These are phyloP conservation scores for Sinosuthora webbiana DNA, from an alignment of 2,113 vertebrate genomes.

Conservation along the genomic window DNA sequence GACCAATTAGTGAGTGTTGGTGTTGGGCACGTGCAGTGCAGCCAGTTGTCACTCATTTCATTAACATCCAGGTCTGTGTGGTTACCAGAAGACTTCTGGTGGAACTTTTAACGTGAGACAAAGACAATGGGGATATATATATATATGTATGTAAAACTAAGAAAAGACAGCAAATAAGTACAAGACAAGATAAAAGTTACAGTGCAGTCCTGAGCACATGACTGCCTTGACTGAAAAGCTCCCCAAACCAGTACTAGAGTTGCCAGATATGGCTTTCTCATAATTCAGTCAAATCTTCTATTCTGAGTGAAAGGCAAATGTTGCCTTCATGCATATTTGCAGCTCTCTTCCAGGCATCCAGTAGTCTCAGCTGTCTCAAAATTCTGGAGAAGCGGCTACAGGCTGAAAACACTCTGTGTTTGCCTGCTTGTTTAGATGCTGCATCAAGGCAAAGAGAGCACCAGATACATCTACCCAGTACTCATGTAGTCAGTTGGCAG, in stretches of 20 bases:
- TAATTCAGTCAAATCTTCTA: not conserved
- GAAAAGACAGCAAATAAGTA: not conserved
- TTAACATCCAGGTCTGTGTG: not conserved
- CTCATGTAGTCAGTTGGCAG: not conserved
- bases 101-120: not conserved
- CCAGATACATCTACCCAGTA: not conserved
- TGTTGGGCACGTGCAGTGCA: not conserved
- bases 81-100: not conserved
- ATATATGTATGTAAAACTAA: not conserved
- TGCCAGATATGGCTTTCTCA: not conserved
- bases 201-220: not conserved
- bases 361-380: not conserved
- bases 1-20: not conserved
- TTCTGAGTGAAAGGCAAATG: conserved; percentile 13
- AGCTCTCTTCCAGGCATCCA: not conserved
- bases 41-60: conserved; percentile 20
- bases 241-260: not conserved
- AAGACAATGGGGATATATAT: not conserved
- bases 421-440: not conserved
- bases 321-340: not conserved
- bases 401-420: not conserved
- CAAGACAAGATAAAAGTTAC: not conserved
- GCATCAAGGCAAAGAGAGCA: not conserved
- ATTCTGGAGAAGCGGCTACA: not conserved
- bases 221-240: not conserved